A percentile compares a stretch with the other conserved stretches of the same genome.
Evolutionary conservation across 1,140 invertebrate species (phyloP).

Genomic region (Artemia franciscana): DNA sequence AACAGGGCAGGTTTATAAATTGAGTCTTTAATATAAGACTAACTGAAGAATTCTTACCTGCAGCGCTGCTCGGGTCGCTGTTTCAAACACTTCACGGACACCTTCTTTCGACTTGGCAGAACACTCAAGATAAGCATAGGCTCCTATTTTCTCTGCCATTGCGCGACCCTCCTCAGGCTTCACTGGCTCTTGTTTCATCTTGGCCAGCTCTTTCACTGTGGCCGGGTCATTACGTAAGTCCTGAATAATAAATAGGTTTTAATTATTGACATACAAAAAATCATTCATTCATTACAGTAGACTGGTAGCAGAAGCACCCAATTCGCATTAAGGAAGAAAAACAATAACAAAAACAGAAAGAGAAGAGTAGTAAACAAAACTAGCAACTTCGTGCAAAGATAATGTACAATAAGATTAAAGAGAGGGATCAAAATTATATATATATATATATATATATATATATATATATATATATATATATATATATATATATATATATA

Average conservation of each 20-base stretch:
- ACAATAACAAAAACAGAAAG: too few species aligned
- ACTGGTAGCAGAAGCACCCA: too few species aligned
- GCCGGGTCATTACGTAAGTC: constrained; percentile 80
- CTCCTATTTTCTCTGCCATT: constrained; percentile 98
- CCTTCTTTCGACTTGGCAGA: constrained; percentile 99
- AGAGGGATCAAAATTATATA: too few species aligned
- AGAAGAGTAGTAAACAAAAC: too few species aligned
- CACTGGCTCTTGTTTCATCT: constrained; percentile 99
- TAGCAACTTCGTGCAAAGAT: too few species aligned
- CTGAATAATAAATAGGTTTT: constrained; percentile 11
- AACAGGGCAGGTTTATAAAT: neutral
- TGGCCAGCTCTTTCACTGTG: constrained; percentile 82
- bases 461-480: too few species aligned
- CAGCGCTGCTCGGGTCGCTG: constrained; percentile 87
- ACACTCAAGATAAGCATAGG: constrained; percentile 96
- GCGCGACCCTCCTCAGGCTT: constrained; percentile 88
- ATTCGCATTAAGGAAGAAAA: too few species aligned
- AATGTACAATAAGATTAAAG: too few species aligned
- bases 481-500: too few species aligned
- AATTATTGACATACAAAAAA: too few species aligned
- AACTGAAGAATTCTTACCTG: constrained; percentile 35
- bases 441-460: too few species aligned
- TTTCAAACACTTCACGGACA: constrained; percentile 96
- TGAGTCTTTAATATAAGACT: neutral
- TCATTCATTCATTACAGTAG: too few species aligned